Evolutionary conservation across 92 coral and sea anemone species (phyloP).

Genomic region (Blastomussa wellsi): DNA sequence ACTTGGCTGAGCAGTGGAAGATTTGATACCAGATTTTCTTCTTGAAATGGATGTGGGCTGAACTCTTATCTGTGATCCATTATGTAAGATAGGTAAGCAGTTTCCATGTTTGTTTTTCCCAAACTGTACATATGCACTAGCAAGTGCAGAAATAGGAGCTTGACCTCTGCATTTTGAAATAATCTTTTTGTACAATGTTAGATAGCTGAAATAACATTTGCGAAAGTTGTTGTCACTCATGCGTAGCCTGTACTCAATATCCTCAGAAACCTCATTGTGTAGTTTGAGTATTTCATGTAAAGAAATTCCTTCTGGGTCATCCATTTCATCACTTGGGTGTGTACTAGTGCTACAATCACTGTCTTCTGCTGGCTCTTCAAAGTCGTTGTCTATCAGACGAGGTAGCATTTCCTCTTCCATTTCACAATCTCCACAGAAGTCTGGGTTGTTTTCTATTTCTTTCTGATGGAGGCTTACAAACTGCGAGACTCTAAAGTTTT

Average conservation of each 20-base stretch:
- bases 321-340: background rate
- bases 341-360: background rate
- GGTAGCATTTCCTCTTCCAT: constrained; percentile 5
- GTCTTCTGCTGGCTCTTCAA: background rate
- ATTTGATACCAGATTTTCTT: constrained; percentile 57
- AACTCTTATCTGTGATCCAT: constrained; percentile 49
- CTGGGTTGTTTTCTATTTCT: constrained; percentile 45
- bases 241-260: constrained; percentile 57
- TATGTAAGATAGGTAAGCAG: constrained; percentile 58
- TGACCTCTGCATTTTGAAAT: constrained; percentile 58
- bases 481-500: constrained; percentile 20
- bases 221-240: constrained; percentile 54
- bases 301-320: constrained; percentile 10
- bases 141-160: constrained; percentile 67
- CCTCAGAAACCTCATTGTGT: constrained; percentile 56
- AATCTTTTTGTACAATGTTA: constrained; percentile 47
- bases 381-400: background rate
- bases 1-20: constrained; percentile 53
- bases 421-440: constrained; percentile 21
- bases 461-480: constrained; percentile 58
- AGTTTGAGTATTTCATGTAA: constrained; percentile 47
- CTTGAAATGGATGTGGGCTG: constrained; percentile 70
- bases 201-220: constrained; percentile 52
- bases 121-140: constrained; percentile 50
- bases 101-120: constrained; percentile 51